These are phyloP conservation scores for Pterocles gutturalis DNA, from an alignment of 2,113 vertebrate genomes.

Conservation along the genomic window DNA sequence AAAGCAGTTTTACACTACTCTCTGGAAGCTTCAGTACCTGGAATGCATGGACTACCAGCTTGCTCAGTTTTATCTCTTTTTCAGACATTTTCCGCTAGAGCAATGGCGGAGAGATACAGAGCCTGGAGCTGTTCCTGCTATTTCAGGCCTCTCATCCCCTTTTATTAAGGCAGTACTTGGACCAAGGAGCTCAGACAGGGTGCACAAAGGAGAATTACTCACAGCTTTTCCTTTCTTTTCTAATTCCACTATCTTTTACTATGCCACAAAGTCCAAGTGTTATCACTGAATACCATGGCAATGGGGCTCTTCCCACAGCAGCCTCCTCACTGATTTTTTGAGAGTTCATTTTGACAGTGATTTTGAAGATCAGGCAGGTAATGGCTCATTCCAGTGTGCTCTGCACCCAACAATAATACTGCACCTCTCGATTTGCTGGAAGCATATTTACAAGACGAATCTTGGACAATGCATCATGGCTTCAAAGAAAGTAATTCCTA, in stretches of 20 bases:
- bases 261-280: background rate
- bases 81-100: background rate
- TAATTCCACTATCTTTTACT: background rate
- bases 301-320: background rate
- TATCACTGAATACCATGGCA: background rate
- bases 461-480: background rate
- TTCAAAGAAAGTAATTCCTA: background rate
- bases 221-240: background rate
- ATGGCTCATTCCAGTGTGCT: rapidly evolving
- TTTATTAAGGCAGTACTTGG: background rate
- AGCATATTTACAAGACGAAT: background rate
- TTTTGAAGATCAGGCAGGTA: background rate
- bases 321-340: background rate
- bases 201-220: background rate
- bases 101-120: background rate
- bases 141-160: background rate
- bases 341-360: background rate
- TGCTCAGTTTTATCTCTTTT: background rate
- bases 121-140: background rate
- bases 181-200: background rate
- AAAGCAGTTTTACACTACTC: background rate
- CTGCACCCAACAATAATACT: background rate
- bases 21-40: background rate
- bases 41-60: background rate
- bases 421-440: background rate